These are phyloP conservation scores for Frankliniella intonsa DNA, from an alignment of 2,888 invertebrate species.

Conservation along the genomic window DNA sequence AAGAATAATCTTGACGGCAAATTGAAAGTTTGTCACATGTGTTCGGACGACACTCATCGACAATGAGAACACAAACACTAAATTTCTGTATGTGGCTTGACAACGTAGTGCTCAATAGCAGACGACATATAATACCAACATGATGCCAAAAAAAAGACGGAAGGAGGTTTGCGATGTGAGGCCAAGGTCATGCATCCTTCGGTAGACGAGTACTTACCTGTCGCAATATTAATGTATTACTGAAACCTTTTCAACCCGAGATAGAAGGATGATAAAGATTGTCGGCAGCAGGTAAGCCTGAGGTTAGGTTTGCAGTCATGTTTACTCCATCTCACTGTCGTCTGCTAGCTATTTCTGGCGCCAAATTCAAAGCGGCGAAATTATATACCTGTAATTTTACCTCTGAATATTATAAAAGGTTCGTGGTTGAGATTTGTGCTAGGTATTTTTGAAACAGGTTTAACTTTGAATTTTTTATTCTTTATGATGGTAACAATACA, in stretches of 20 bases:
- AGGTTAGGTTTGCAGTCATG: no score
- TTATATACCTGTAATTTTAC: background rate
- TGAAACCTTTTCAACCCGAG: no score
- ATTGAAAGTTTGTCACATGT: background rate
- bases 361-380: background rate
- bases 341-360: background rate
- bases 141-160: background rate
- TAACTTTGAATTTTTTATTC: background rate
- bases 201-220: no score
- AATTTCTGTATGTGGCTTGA: background rate
- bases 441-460: background rate
- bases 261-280: no score
- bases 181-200: no score
- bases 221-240: no score
- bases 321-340: background rate
- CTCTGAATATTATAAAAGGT: background rate
- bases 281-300: no score
- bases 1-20: background rate
- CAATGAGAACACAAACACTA: background rate
- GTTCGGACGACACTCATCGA: background rate
- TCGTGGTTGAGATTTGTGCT: background rate
- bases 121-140: slow-evolving; percentile 4
- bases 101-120: slow-evolving; percentile 13
- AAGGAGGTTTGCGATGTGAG: background rate
- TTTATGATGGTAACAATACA: background rate